phyloP scores from a whole-genome alignment of 2,888 invertebrate species.

The Melinopterus prodromus region DNA sequence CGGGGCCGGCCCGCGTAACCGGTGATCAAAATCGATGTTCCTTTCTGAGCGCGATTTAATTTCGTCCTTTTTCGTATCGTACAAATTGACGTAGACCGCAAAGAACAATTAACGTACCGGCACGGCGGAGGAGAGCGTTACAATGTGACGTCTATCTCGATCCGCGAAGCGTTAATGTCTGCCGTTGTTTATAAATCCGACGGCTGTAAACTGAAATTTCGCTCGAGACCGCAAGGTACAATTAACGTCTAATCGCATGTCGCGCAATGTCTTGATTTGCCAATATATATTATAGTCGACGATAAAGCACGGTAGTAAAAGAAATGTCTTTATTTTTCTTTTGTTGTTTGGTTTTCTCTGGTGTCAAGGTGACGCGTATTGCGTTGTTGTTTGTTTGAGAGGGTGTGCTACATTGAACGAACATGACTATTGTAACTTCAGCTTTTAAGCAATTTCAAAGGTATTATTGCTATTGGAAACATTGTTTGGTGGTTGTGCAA shows the following conservation, averaged over 20 bases:
- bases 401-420: no score
- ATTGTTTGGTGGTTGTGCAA: no score
- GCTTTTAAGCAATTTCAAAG: no score
- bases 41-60: neutral
- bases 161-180: neutral
- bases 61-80: neutral
- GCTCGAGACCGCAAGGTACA: neutral
- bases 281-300: neutral
- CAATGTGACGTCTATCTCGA: neutral
- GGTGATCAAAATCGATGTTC: neutral
- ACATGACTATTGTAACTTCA: no score
- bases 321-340: neutral
- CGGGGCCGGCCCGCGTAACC: neutral
- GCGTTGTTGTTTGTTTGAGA: no score
- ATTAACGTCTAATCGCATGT: slow-evolving; percentile 4
- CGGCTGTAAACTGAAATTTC: neutral
- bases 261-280: neutral
- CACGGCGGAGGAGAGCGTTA: neutral
- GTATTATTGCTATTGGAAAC: no score
- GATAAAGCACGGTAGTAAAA: neutral
- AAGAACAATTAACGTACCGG: slow-evolving; percentile 4
- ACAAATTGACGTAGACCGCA: neutral
- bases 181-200: neutral
- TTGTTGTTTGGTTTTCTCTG: neutral
- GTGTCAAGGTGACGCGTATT: neutral